Base-by-base conservation (phyloP, 2,888 invertebrate species). In the Criorhina ranunculi region DNA sequence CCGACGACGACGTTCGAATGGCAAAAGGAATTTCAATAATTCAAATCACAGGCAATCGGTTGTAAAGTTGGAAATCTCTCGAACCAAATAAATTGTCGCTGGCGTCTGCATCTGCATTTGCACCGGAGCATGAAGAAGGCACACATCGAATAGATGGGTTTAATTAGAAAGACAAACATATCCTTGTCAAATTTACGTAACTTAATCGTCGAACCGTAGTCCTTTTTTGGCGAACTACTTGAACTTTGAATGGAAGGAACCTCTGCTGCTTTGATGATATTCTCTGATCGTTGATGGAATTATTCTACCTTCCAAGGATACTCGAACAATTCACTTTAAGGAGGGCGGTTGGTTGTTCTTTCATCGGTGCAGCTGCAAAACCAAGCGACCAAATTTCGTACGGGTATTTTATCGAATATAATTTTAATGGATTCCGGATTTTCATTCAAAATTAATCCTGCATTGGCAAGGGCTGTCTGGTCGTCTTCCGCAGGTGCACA, bases 131-230 rank as follows among this genome's bases (percentile, higher is more conserved):
- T 19, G 35, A 73, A 33, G 49, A n/a, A 17, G 1, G 11, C 62
- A 64, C 24, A 66, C 37, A 64, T 24, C 51, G 62, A 49, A 69
- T 69, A 57, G 69, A 79, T 75, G 59, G 64, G 59, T 75, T 85
- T 85, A 79, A 79, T 85, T 85, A 85, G 62, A 79, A 69, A 73
- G 64, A 64, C 78, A 83, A 83, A 79, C 83, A 82, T 60, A 66
- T 60, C 40, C 37, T 53, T 62, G 42, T 15, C 66, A 66, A 66
- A 82, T 24, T 24, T 4, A 1, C 24, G 24, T 77, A 70, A 60
- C 46, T 64, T 77, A 77, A 59, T 62, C 51, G 42, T 44, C 37
- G 55, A 42, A 59, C 19, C 31, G 17, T 40, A 51, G 17, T 7
- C 24, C 66, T 33, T 46, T n/a, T 62, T 49, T 51, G 15, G 33